Percentiles rank a stretch among this genome's conserved stretches.
These are phyloP conservation scores for Bovichtus diacanthus DNA, from an alignment of 2,797 vertebrate species.

Conservation along the genomic window DNA sequence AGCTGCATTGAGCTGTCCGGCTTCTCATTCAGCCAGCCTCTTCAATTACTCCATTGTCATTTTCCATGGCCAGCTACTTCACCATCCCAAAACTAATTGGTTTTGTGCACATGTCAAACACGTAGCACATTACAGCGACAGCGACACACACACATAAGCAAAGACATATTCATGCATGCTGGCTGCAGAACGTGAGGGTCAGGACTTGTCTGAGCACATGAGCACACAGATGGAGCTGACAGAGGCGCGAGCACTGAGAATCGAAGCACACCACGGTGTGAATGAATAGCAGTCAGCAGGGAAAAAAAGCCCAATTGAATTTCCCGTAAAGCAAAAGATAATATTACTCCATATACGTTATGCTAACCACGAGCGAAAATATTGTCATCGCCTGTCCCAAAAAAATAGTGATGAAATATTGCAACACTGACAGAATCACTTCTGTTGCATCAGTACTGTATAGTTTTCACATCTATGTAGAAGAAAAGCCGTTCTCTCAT, in stretches of 20 bases:
- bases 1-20: conserved; percentile 74
- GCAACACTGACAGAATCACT: conserved; percentile 33
- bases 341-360: conserved; percentile 34
- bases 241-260: conserved; percentile 53
- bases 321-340: conserved; percentile 42
- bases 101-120: conserved; percentile 77
- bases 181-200: conserved; percentile 60
- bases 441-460: conserved; percentile 56
- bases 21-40: conserved; percentile 72
- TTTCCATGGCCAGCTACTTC: conserved; percentile 71
- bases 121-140: conserved; percentile 39
- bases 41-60: conserved; percentile 82
- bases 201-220: conserved; percentile 60
- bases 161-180: conserved; percentile 23
- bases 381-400: conserved; percentile 23
- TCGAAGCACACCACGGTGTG: conserved; percentile 39
- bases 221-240: conserved; percentile 69
- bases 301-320: conserved; percentile 39
- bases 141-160: conserved; percentile 20
- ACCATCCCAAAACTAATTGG: conserved; percentile 81
- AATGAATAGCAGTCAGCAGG: conserved; percentile 58
- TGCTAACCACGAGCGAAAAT: conserved; percentile 37
- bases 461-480: conserved; percentile 51
- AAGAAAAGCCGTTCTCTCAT: conserved; percentile 43
- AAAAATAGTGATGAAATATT: conserved; percentile 52